Evolutionary conservation across 2,113 vertebrate genomes (phyloP), one percentile per base, ranked within the genome.

Genomic region (Pseudorhombus dupliciocellatus): DNA sequence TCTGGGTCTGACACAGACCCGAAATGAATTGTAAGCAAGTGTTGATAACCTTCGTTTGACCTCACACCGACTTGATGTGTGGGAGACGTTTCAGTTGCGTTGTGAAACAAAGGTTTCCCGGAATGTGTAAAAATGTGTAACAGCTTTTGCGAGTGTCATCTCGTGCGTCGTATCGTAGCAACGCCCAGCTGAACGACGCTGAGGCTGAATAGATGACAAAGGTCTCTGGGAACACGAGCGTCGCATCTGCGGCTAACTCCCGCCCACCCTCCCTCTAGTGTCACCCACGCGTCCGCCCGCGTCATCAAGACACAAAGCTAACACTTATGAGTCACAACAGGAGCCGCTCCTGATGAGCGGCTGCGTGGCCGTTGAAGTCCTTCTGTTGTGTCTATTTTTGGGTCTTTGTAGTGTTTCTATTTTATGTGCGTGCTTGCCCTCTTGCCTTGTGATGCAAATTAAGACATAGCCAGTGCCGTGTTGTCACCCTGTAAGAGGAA

Each of bases 391-490:
- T 79, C 84, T 87, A 86, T 88, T 90, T 87, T 79, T 24, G 69
- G 73, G 20, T 25, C 61, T 73, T 58, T 85, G 60, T 73, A 52
- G 72, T 71, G 72, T 73, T 77, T 74, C 61, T 69, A 63, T 58
- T 77, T 81, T 68, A 71, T 73, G 70, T 81, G 73, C 56, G 66
- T 68, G 40, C 66, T 65, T 76, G 66, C 62, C 55, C 64, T 88
- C 73, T 80, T 64, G 72, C 67, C 81, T 87, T 87, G 80, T 87
- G 81, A 91, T 90, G 90, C 87, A 75, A 83, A 90, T 58, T 79
- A 77, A 90, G 90, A 79, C 21, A 59, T 51, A 9, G 58, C 57
- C 56, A 18, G 73, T 77, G 82, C 77, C 80, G 84, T 56, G 7
- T 20, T 73, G 62, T 57, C 71, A 60, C 65, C 30, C 79, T 70